Conservation (phyloP, 2,797 vertebrate species). For the Heliangelus exortis region DNA sequence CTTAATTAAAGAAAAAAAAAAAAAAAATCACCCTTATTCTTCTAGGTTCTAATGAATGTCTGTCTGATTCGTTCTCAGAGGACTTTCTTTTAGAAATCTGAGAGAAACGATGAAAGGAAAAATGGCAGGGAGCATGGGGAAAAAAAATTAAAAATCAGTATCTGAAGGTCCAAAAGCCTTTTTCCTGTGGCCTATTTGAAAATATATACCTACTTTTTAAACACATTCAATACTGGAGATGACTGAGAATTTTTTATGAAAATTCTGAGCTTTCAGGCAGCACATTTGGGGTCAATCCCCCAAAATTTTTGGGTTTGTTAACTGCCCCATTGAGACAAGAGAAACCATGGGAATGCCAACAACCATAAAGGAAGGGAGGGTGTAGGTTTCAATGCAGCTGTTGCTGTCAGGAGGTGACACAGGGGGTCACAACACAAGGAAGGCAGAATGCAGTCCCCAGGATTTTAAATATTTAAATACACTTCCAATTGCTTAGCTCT, state of each 20-base stretch:
- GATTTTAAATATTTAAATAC: background rate
- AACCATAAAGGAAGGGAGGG: background rate
- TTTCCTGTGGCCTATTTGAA: slow-evolving; percentile 35
- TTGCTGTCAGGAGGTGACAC: background rate
- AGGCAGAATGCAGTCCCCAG: background rate
- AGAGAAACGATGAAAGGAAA: slow-evolving; percentile 44
- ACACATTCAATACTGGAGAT: background rate
- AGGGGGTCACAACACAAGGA: background rate
- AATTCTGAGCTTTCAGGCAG: background rate
- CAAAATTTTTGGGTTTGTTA: background rate
- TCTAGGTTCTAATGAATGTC: slow-evolving; percentile 35
- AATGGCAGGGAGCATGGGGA: background rate
- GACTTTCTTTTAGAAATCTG: slow-evolving; percentile 43
- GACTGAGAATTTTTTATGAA: background rate
- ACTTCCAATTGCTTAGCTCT: background rate
- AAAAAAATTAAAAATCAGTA: background rate
- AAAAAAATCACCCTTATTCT: slow-evolving; percentile 5
- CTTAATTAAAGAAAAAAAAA: background rate
- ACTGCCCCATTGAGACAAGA: background rate
- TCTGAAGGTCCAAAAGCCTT: background rate
- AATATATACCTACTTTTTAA: background rate
- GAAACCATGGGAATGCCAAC: background rate
- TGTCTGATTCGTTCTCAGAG: slow-evolving; percentile 5
- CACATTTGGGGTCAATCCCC: background rate
- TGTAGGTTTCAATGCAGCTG: background rate